Evolutionary conservation across 2,888 invertebrate genomes (phyloP).

Genomic region (Hesperia comma): DNA sequence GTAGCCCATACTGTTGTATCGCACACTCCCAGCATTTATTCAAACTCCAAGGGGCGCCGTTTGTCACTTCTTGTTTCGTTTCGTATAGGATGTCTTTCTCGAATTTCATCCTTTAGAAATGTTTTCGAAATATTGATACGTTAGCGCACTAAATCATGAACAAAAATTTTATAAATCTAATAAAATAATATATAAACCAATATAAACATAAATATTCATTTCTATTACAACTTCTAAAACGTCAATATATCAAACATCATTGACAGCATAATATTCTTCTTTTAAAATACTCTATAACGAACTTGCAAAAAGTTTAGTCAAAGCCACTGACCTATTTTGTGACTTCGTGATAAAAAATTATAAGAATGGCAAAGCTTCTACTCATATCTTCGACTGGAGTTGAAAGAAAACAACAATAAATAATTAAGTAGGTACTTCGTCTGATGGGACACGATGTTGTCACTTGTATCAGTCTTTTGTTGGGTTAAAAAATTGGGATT

Average conservation of each 20-base stretch:
- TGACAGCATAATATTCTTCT: neutral
- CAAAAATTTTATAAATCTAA: slow-evolving; percentile 45
- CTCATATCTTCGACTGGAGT: neutral
- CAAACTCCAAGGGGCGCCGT: slow-evolving; percentile 47
- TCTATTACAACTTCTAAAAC: neutral
- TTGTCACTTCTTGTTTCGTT: slow-evolving; percentile 41
- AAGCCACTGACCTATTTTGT: neutral
- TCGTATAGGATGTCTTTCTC: slow-evolving; percentile 36
- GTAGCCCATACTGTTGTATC: slow-evolving; percentile 55
- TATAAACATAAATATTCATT: neutral
- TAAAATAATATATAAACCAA: slow-evolving; percentile 3
- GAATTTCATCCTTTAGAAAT: slow-evolving; percentile 11
- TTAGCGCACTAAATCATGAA: slow-evolving; percentile 45
- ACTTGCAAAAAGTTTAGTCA: neutral
- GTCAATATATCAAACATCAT: neutral
- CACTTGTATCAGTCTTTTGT: no score
- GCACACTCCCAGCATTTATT: slow-evolving; percentile 50
- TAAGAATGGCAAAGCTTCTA: neutral
- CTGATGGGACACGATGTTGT: no score
- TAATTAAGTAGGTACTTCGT: neutral
- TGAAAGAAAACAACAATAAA: neutral
- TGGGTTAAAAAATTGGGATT: no score
- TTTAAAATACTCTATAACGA: neutral
- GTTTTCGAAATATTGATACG: neutral
- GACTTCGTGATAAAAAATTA: neutral